Percentiles rank a stretch among this genome's conserved stretches.
Conservation (phyloP, 2,888 invertebrate genomes). For the Cephus spinipes region DNA sequence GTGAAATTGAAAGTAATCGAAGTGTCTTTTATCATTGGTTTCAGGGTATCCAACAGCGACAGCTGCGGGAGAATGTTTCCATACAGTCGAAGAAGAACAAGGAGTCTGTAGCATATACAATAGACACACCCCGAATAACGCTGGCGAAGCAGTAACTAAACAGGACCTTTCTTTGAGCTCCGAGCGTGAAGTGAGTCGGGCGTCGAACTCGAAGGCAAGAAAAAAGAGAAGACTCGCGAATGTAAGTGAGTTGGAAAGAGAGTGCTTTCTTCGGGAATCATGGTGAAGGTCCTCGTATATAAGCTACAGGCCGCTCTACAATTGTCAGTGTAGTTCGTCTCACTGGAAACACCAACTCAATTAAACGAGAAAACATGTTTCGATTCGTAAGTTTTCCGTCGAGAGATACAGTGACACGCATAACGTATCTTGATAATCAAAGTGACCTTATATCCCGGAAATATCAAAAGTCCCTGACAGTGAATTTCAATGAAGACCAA, state of each 20-base stretch:
- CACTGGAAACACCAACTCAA: constrained; percentile 30
- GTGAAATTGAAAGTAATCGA: background rate
- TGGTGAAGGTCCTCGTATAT: constrained; percentile 65
- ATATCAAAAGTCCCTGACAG: background rate
- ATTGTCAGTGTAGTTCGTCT: constrained; percentile 55
- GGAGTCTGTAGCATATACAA: background rate
- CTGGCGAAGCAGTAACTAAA: background rate
- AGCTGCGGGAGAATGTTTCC: background rate
- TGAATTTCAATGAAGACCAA: background rate
- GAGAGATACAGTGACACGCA: background rate
- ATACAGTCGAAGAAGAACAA: background rate
- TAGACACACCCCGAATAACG: background rate
- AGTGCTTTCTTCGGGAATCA: constrained; percentile 59
- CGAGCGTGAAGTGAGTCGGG: constrained; percentile 18
- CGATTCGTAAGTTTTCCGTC: constrained; percentile 44
- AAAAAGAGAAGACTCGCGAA: constrained; percentile 38
- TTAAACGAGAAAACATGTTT: constrained; percentile 32
- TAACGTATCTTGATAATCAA: background rate
- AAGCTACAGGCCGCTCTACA: constrained; percentile 52
- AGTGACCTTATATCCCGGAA: background rate
- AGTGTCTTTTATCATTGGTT: background rate
- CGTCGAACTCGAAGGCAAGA: constrained; percentile 19
- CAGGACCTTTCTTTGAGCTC: constrained; percentile 18
- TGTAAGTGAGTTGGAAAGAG: constrained; percentile 53
- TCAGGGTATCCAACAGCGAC: background rate